Evolutionary conservation across 2,797 vertebrate species (phyloP).

Genomic region (Crenichthys baileyi): DNA sequence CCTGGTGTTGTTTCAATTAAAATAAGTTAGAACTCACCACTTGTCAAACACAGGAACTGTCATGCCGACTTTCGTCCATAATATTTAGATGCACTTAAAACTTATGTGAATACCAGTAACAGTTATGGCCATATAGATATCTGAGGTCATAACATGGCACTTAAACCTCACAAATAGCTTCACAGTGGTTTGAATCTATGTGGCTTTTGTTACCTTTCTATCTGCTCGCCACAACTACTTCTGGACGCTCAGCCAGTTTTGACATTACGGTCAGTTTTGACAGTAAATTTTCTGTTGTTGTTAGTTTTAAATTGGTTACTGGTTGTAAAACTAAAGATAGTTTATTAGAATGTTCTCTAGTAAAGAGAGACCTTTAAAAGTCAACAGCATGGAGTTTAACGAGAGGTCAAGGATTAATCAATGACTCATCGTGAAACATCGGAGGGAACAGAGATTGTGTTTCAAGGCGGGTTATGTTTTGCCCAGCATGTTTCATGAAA

Average conservation of each 20-base stretch:
- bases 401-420: background rate
- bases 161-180: background rate
- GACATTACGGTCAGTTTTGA: background rate
- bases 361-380: constrained; percentile 10
- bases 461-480: background rate
- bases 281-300: background rate
- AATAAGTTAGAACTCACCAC: background rate
- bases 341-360: constrained; percentile 23
- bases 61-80: background rate
- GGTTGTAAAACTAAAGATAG: constrained; percentile 33
- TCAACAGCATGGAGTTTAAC: background rate
- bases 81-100: background rate
- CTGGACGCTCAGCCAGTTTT: background rate
- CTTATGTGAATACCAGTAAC: background rate
- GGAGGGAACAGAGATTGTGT: background rate
- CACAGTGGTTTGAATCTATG: background rate
- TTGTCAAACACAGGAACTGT: constrained; percentile 6
- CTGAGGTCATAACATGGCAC: background rate
- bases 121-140: background rate
- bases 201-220: background rate
- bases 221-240: background rate
- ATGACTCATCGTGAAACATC: background rate
- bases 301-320: constrained; percentile 15
- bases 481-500: background rate
- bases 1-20: background rate